A percentile compares a stretch with the other conserved stretches of the same genome.
Evolutionary conservation across 2,888 invertebrate species (phyloP).

Genomic region (Lycocerus yunnanus): DNA sequence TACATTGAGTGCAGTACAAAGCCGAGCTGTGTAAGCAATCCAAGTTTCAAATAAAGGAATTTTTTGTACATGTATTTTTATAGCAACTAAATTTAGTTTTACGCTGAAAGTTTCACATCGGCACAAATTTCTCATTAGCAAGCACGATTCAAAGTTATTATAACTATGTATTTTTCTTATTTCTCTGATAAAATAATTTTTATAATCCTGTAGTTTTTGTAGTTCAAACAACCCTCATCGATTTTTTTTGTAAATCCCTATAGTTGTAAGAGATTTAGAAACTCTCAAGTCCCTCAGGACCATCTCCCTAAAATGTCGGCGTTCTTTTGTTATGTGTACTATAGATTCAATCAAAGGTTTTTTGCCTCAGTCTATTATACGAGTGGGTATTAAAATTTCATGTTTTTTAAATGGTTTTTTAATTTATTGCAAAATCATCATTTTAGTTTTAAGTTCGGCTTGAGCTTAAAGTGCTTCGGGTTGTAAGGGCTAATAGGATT

Average conservation of each 20-base stretch:
- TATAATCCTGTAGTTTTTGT: not conserved
- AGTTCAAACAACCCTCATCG: not conserved
- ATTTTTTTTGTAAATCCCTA: not conserved
- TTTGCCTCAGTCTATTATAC: not conserved
- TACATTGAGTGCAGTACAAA: too few relatives aligned
- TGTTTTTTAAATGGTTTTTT: not conserved
- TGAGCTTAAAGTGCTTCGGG: not conserved
- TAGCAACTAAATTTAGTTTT: not conserved
- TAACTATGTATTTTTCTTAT: not conserved
- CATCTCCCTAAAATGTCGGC: not conserved
- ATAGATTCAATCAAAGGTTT: not conserved
- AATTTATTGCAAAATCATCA: not conserved
- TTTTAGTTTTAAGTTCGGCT: not conserved
- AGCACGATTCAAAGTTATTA: not conserved
- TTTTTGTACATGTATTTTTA: too few relatives aligned
- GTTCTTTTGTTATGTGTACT: not conserved
- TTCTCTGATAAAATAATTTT: not conserved
- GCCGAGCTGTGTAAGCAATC: too few relatives aligned
- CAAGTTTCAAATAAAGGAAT: not conserved
- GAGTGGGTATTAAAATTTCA: not conserved
- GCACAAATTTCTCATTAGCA: not conserved
- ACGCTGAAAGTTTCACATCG: not conserved
- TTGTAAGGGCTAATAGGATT: not conserved
- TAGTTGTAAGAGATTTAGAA: not conserved
- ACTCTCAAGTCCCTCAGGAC: not conserved